phyloP scores from a whole-genome alignment of 2,113 vertebrate species.

The Eolophus roseicapilla region DNA sequence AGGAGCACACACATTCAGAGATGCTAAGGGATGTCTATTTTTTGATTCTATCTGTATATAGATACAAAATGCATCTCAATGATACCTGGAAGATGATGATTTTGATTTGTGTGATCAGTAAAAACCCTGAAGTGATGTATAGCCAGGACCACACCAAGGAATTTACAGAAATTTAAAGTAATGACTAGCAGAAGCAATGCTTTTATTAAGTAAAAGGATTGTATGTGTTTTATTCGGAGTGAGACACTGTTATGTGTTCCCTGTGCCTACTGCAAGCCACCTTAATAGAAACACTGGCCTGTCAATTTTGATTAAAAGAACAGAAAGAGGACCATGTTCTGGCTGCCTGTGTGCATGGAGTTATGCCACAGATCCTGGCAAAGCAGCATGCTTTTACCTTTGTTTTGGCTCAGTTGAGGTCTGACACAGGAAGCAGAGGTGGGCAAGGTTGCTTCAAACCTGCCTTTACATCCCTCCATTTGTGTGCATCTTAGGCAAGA shows the following conservation, averaged over 20 bases:
- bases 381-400: not conserved
- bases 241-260: not conserved
- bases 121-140: constrained; percentile 24
- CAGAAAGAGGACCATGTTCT: not conserved
- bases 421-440: not conserved
- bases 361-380: not conserved
- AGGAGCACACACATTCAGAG: not conserved
- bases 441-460: not conserved
- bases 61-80: not conserved
- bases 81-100: not conserved
- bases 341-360: not conserved
- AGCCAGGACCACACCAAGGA: constrained; percentile 10
- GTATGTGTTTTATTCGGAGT: constrained; percentile 24
- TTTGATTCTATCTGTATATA: not conserved
- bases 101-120: not conserved
- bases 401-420: not conserved
- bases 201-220: constrained; percentile 26
- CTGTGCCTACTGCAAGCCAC: not conserved
- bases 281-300: not conserved
- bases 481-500: rapidly evolving
- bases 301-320: not conserved
- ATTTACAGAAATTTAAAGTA: constrained; percentile 16
- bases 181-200: constrained; percentile 39
- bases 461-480: not conserved
- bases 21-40: not conserved